phyloP scores from a whole-genome alignment of 35 echinoderm and acorn worm species.

The Apostichopus parvimensis region DNA sequence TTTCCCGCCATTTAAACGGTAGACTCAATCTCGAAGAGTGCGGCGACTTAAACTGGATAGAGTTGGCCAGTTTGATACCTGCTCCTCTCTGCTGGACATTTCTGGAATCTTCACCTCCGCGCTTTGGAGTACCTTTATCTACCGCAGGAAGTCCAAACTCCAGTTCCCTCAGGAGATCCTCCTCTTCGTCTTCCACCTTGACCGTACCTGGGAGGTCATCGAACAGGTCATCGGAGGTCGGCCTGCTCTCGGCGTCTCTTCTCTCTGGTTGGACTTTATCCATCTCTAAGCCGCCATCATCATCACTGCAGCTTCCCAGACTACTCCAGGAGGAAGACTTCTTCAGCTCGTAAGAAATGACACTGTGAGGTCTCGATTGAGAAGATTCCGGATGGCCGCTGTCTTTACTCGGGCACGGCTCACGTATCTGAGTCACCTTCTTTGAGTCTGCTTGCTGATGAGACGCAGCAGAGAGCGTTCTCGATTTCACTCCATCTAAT shows the following conservation, averaged over 20 bases:
- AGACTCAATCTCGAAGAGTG: conserved; percentile 95
- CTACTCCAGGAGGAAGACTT: conserved; percentile 78
- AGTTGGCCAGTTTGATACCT: conserved; percentile 75
- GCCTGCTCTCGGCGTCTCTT: background rate
- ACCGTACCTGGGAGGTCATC: conserved; percentile 51
- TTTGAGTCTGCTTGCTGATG: conserved; percentile 1
- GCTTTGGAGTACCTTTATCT: conserved; percentile 54
- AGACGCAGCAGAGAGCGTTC: conserved; percentile 6
- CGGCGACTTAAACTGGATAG: conserved; percentile 83
- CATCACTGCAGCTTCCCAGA: conserved; percentile 81
- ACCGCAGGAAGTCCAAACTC: conserved; percentile 80
- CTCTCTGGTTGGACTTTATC: conserved; percentile 66
- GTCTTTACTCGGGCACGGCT: conserved; percentile 68
- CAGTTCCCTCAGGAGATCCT: conserved; percentile 84
- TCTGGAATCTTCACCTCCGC: background rate
- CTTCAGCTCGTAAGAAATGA: conserved; percentile 48
- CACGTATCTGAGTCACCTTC: background rate
- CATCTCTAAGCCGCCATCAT: conserved; percentile 83
- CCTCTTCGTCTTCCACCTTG: conserved; percentile 63
- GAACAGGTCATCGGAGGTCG: conserved; percentile 5
- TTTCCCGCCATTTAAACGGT: conserved; percentile 96
- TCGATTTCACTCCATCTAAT: background rate
- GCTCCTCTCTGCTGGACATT: background rate
- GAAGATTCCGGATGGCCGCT: conserved; percentile 77
- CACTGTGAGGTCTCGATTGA: conserved; percentile 60